Conservation (phyloP, 2,888 invertebrate species). For the Drosophila percnosoma region DNA sequence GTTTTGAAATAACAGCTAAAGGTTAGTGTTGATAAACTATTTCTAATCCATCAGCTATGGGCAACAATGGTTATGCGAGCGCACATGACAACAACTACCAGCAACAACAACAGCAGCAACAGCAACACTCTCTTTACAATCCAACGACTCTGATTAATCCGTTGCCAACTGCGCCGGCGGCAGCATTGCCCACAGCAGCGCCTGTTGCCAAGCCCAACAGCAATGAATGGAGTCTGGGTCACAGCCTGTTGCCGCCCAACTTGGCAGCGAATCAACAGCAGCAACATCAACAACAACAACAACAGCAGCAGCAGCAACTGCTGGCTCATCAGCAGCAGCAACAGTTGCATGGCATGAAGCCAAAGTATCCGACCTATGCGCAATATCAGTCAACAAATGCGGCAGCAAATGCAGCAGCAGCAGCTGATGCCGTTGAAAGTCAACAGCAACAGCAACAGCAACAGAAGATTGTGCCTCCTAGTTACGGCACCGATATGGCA, state of each 20-base stretch:
- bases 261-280: constrained; percentile 44
- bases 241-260: constrained; percentile 62
- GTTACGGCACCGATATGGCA: constrained; percentile 75
- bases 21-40: neutral
- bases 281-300: constrained; percentile 44
- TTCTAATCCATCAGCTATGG: constrained; percentile 30
- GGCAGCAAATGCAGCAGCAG: constrained; percentile 67
- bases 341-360: constrained; percentile 52
- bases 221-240: constrained; percentile 67
- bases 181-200: constrained; percentile 25
- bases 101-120: constrained; percentile 51
- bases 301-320: constrained; percentile 36
- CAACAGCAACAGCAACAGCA: constrained; percentile 55
- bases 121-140: constrained; percentile 71
- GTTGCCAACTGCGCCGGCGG: constrained; percentile 35
- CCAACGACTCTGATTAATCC: constrained; percentile 72
- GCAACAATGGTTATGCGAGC: constrained; percentile 51
- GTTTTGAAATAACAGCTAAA: neutral
- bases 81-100: constrained; percentile 60
- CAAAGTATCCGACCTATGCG: constrained; percentile 81
- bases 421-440: constrained; percentile 52
- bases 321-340: constrained; percentile 28
- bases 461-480: constrained; percentile 69
- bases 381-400: constrained; percentile 81
- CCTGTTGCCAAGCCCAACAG: constrained; percentile 41